Conservation (phyloP, 92 coral and sea anemone genomes). For the Palythoa caribaeorum region DNA sequence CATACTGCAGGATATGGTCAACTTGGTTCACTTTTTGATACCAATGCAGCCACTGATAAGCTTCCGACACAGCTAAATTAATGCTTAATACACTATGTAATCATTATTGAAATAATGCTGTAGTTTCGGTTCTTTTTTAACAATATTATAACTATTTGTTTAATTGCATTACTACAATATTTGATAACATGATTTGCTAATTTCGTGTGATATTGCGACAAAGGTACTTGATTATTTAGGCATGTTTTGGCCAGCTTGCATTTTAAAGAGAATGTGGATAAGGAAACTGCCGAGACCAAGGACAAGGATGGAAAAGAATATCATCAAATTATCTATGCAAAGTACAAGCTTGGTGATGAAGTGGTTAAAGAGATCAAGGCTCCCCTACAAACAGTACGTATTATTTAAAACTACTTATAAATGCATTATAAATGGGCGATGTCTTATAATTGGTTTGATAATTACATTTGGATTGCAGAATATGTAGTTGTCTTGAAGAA, state of each 20-base stretch:
- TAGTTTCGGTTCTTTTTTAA: conserved; percentile 8
- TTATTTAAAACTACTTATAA: not conserved
- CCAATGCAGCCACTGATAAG: not conserved
- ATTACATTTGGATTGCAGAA: conserved; percentile 10
- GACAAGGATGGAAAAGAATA: conserved; percentile 5
- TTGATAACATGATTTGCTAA: conserved; percentile 17
- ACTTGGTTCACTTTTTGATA: not conserved
- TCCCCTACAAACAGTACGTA: conserved; percentile 20
- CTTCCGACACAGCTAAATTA: not conserved
- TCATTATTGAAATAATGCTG: not conserved
- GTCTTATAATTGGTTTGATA: not conserved
- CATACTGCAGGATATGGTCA: not conserved
- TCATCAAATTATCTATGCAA: not conserved
- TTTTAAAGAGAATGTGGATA: not conserved
- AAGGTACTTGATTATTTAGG: conserved; percentile 14
- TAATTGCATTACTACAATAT: not conserved
- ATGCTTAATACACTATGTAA: not conserved
- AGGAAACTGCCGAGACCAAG: conserved; percentile 15
- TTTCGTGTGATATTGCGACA: conserved; percentile 3
- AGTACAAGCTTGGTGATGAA: conserved; percentile 12
- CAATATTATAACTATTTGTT: conserved; percentile 2
- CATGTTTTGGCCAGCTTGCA: conserved; percentile 28
- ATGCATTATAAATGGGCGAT: not conserved
- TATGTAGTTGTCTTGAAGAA: conserved; percentile 9
- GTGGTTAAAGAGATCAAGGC: conserved; percentile 23